Evolutionary conservation across 2,888 invertebrate genomes (phyloP).

Genomic region (Chrysodeixis includens): DNA sequence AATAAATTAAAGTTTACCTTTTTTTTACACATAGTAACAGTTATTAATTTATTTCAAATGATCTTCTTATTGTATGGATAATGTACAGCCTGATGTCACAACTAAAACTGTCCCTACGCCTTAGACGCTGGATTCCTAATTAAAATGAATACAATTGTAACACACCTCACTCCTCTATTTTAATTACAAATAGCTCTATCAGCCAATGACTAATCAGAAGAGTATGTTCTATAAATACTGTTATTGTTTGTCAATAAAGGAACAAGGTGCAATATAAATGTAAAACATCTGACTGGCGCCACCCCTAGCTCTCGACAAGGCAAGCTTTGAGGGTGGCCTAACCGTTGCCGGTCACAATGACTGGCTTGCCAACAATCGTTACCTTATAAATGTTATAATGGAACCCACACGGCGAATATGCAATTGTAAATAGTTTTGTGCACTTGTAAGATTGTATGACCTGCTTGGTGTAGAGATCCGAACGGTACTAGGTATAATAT

Average conservation of each 20-base stretch:
- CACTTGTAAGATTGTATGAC: too few species aligned
- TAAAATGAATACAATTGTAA: too few species aligned
- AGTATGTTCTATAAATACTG: not conserved
- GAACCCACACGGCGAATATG: slow-evolving; percentile 19
- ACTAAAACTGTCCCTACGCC: too few species aligned
- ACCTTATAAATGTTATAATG: slow-evolving; percentile 39
- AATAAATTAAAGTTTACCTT: too few species aligned
- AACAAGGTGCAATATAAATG: not conserved
- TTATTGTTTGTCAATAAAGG: not conserved
- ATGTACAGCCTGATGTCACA: too few species aligned
- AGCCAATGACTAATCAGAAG: not conserved
- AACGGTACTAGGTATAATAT: too few species aligned
- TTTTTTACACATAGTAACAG: too few species aligned
- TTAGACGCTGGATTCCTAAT: too few species aligned
- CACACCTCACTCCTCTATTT: not conserved
- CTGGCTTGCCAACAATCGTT: slow-evolving; percentile 28
- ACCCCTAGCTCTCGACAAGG: not conserved
- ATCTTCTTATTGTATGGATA: too few species aligned
- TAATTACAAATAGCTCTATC: not conserved
- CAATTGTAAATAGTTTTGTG: not conserved
- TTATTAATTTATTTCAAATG: too few species aligned
- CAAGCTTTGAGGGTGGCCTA: not conserved
- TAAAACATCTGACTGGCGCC: not conserved
- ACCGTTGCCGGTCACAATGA: slow-evolving; percentile 23
- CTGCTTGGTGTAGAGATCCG: too few species aligned